Evolutionary conservation across 2,797 vertebrate genomes (phyloP), one percentile per base, ranked within the genome.

Genomic region (Acanthopagrus latus): DNA sequence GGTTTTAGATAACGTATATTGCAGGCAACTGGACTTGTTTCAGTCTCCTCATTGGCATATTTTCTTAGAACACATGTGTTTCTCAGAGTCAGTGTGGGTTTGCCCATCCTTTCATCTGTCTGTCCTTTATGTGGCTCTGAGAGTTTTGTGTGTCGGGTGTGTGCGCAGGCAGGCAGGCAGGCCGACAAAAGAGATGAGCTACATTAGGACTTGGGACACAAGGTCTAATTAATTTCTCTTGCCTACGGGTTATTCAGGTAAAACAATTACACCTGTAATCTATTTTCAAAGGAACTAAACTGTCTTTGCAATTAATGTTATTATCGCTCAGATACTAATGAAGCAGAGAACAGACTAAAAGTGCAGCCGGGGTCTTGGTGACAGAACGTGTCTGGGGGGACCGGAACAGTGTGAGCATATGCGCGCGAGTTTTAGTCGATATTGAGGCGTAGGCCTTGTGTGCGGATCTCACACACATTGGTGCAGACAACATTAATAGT

Each of bases 201-300:
- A 87, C 88, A 90, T 94, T 89, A 90, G 81, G 83, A 85, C 89
- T 86, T 73, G 78, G 88, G 90, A 94, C 91, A 92, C 83, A 74
- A 87, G 89, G 89, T 93, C 90, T 94, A 93, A 94, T 94, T 94
- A 94, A 93, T 93, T 93, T 85, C 84, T 85, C 84, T 85, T 83
- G 92, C 94, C 93, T 91, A 38, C 60, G 83, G 93, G 90, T 92
- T 90, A 91, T 93, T 91, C 80, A 82, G 91, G 92, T 94, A 93
- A 95, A 95, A 94, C 93, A 95, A 95, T 95, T 95, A 95, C 89
- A 95, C 92, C 91, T 93, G 90, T 93, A 94, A 95, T 94, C 90
- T 92, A 94, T 95, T 94, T 94, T 93, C 89, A 82, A 92, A 91
- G 84, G 91, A 94, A 93, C 91, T 90, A 91, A 92, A 93, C 90